Conservation (phyloP, 2,113 vertebrate species). For the Cranoglanis bouderius region DNA sequence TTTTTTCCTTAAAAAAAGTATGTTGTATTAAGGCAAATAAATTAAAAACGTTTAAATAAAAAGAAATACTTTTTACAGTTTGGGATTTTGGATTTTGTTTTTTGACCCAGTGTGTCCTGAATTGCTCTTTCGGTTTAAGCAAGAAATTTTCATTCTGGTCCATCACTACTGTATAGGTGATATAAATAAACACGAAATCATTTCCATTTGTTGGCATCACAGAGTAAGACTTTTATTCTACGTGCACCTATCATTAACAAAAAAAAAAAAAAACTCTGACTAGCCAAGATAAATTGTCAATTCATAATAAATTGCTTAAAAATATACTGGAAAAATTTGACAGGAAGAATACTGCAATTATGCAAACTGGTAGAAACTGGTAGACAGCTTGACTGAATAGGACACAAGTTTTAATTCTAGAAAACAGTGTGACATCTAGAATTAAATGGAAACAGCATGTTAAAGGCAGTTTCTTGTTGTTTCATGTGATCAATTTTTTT, state of each 20-base stretch:
- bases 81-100: too few relatives aligned
- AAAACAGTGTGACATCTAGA: background rate
- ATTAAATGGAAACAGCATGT: background rate
- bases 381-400: background rate
- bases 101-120: background rate
- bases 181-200: slow-evolving; percentile 18
- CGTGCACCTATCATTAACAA: background rate
- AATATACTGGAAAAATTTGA: background rate
- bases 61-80: too few relatives aligned
- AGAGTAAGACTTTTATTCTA: background rate
- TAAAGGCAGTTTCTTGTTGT: background rate
- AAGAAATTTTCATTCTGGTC: too few relatives aligned
- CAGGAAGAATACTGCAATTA: background rate
- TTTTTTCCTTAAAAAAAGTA: background rate
- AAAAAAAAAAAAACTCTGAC: background rate
- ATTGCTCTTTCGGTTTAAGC: background rate
- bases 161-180: background rate
- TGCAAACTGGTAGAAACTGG: background rate
- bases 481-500: background rate
- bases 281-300: background rate
- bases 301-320: background rate
- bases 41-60: too few relatives aligned
- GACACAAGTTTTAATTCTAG: background rate
- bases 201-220: background rate
- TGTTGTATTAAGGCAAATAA: background rate